Percentiles rank a stretch among this genome's conserved stretches.
Conservation (phyloP, 2,113 vertebrate species). For the Copsychus sechellarum region DNA sequence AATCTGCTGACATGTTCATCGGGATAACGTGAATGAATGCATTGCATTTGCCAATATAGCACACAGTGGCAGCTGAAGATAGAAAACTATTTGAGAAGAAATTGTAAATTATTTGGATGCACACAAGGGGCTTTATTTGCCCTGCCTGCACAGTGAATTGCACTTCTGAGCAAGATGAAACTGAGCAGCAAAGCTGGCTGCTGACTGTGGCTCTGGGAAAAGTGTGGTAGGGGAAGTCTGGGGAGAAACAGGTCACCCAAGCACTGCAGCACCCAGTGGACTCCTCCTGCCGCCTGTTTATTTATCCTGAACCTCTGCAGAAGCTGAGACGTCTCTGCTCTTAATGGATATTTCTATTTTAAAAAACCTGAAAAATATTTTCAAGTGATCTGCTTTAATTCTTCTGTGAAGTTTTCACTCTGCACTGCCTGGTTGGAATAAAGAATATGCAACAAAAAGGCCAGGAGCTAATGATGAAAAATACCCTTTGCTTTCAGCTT, state of each 20-base stretch:
- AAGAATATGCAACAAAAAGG: neutral
- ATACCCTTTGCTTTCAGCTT: neutral
- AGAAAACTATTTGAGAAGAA: neutral
- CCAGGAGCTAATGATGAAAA: neutral
- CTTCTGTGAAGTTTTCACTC: neutral
- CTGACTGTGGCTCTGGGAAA: neutral
- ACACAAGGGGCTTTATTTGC: neutral
- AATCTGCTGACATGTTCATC: constrained; percentile 11
- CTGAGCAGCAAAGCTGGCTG: neutral
- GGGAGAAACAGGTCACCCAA: neutral
- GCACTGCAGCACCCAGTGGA: neutral
- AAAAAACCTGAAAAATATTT: neutral
- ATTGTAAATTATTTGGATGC: neutral
- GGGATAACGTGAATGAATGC: neutral
- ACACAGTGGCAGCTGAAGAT: neutral
- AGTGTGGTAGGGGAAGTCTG: neutral
- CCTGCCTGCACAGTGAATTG: neutral
- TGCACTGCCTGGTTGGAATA: neutral
- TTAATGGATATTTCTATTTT: neutral
- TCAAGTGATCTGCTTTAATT: neutral
- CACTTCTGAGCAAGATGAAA: neutral
- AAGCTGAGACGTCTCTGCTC: neutral
- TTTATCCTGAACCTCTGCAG: neutral
- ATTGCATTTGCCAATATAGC: neutral
- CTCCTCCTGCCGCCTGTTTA: neutral